A percentile compares a stretch with the other conserved stretches of the same genome.
phyloP scores from a whole-genome alignment of 92 coral and sea anemone genomes.

The Blastomussa wellsi region DNA sequence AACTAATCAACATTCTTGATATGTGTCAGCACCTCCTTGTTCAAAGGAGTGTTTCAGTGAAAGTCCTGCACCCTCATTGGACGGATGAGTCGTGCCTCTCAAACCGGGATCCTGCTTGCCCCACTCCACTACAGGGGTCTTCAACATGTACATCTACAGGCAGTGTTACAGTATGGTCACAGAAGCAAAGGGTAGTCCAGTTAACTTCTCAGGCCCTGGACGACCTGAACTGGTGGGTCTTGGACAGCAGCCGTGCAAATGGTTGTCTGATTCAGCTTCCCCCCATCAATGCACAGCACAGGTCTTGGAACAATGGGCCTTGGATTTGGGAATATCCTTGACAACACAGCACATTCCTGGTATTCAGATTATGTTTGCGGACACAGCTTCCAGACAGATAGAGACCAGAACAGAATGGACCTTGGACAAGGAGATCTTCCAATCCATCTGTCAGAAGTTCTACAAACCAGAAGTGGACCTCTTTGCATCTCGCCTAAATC shows the following conservation, averaged over 20 bases:
- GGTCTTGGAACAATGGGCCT: conserved; percentile 48
- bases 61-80: conserved; percentile 8
- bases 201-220: conserved; percentile 14
- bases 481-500: no score
- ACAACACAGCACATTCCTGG: conserved; percentile 64
- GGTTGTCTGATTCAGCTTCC: conserved; percentile 23
- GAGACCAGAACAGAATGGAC: conserved; percentile 26
- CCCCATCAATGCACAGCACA: conserved; percentile 29
- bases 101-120: conserved; percentile 36
- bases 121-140: conserved; percentile 46
- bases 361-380: conserved; percentile 45
- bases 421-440: no score
- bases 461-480: no score
- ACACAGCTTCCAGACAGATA: conserved; percentile 54
- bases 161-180: conserved; percentile 28
- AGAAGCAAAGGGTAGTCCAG: background rate
- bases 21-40: conserved; percentile 16
- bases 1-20: conserved; percentile 1
- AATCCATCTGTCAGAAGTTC: no score
- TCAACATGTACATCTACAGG: conserved; percentile 25
- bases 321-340: conserved; percentile 37
- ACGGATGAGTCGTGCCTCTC: conserved; percentile 31
- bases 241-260: no score
- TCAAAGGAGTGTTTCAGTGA: conserved; percentile 6
- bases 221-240: conserved; percentile 48